Evolutionary conservation across 2,888 invertebrate species (phyloP).

Genomic region (Rutpela maculata): DNA sequence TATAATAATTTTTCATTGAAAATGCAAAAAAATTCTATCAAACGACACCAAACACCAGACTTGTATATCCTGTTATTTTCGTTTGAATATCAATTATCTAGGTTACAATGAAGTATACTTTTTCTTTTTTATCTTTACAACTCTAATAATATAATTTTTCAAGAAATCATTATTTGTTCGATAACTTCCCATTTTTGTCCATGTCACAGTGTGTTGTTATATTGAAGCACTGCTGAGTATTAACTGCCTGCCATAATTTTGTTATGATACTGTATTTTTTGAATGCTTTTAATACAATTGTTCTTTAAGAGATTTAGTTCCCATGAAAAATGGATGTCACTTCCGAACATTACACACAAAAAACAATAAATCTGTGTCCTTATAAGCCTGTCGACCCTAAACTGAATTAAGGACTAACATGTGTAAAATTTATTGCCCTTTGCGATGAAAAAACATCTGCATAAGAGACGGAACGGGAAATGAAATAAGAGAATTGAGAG

Average conservation of each 20-base stretch:
- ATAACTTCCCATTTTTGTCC: background rate
- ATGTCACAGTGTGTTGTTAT: background rate
- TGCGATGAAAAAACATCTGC: constrained; percentile 31
- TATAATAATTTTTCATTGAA: too few species aligned
- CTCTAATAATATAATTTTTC: background rate
- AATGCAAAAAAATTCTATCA: too few species aligned
- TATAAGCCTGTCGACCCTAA: background rate
- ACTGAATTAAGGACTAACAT: constrained; percentile 37
- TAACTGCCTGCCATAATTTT: background rate
- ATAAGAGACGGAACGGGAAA: constrained; percentile 23
- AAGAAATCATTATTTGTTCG: background rate
- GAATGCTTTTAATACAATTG: constrained; percentile 30
- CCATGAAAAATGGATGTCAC: constrained; percentile 29
- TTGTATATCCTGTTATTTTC: too few species aligned
- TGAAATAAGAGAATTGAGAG: constrained; percentile 32
- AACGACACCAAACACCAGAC: too few species aligned
- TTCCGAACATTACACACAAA: constrained; percentile 4
- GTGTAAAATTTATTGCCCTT: constrained; percentile 34
- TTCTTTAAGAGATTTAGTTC: constrained; percentile 17
- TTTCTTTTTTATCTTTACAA: too few species aligned
- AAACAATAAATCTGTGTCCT: constrained; percentile 36
- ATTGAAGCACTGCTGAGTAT: background rate
- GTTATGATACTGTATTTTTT: background rate
- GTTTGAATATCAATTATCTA: too few species aligned
- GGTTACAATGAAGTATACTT: too few species aligned